A percentile compares a stretch with the other conserved stretches of the same genome.
These are phyloP conservation scores for Emys orbicularis DNA, from an alignment of 2,797 vertebrate species.

Conservation along the genomic window DNA sequence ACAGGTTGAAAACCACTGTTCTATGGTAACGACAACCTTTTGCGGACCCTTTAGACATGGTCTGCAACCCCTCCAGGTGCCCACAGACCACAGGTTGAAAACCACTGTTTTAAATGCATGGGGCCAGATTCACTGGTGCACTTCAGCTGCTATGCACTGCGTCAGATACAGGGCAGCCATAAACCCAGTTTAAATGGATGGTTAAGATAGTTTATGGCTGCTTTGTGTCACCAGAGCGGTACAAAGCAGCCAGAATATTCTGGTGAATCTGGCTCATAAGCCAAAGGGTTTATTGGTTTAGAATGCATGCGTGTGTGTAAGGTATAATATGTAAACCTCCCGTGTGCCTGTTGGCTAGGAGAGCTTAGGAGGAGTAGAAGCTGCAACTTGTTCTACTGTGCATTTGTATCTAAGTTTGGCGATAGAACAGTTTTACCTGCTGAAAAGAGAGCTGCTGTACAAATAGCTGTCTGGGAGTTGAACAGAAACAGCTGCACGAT, in stretches of 20 bases:
- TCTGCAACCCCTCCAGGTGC: background rate
- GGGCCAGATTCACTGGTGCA: background rate
- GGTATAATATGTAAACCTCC: background rate
- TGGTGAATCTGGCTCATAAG: fast-evolving
- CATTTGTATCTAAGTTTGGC: background rate
- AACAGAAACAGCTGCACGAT: background rate
- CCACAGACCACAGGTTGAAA: no score
- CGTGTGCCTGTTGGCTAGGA: background rate
- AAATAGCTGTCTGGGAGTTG: background rate
- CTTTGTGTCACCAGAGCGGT: background rate
- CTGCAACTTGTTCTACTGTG: background rate
- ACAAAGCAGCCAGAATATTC: background rate
- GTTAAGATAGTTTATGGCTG: background rate
- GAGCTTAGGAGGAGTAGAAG: background rate
- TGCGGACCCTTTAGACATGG: background rate
- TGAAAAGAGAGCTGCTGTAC: background rate
- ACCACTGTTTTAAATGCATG: background rate
- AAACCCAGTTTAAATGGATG: background rate
- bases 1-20: background rate
- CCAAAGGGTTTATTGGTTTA: background rate
- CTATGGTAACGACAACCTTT: background rate
- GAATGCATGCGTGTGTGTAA: background rate
- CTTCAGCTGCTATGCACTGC: background rate
- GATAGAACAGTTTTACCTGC: background rate
- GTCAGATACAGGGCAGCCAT: background rate